These are phyloP conservation scores for Drosophila novamexicana DNA, from an alignment of 1,140 invertebrate species.

Conservation along the genomic window DNA sequence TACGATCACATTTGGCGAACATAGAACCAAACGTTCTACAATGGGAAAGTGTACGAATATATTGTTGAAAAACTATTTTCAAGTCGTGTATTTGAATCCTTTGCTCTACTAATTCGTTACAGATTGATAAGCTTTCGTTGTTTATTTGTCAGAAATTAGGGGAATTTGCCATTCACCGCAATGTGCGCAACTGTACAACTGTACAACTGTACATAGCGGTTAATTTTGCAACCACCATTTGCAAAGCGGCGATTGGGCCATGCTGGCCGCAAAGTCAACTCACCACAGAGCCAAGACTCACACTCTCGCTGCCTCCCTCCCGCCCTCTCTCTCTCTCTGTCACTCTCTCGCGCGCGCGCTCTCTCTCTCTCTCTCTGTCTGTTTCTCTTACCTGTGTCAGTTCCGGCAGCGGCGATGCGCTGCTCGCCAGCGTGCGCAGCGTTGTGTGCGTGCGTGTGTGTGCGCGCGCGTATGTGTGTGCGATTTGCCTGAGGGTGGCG, in stretches of 20 bases:
- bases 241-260: conserved; percentile 42
- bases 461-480: conserved; percentile 17
- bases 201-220: conserved; percentile 29
- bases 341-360: background rate
- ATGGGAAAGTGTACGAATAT: too few species aligned
- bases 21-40: too few species aligned
- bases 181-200: conserved; percentile 26
- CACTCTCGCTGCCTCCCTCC: conserved; percentile 1
- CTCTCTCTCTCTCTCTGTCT: background rate
- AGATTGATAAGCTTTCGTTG: too few species aligned
- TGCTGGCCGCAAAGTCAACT: conserved; percentile 15
- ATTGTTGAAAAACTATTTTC: too few species aligned
- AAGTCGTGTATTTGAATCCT: too few species aligned
- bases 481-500: conserved; percentile 52
- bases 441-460: conserved; percentile 13
- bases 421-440: conserved; percentile 69
- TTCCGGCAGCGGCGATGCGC: conserved; percentile 62
- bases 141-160: too few species aligned
- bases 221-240: conserved; percentile 52
- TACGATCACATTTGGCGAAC: too few species aligned
- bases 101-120: background rate
- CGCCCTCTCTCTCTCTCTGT: background rate
- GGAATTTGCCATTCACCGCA: background rate
- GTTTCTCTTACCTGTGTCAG: conserved; percentile 61
- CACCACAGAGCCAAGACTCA: conserved; percentile 21